Base-by-base conservation (phyloP, 2,113 vertebrate species). In the Chlamydotis undulata region DNA sequence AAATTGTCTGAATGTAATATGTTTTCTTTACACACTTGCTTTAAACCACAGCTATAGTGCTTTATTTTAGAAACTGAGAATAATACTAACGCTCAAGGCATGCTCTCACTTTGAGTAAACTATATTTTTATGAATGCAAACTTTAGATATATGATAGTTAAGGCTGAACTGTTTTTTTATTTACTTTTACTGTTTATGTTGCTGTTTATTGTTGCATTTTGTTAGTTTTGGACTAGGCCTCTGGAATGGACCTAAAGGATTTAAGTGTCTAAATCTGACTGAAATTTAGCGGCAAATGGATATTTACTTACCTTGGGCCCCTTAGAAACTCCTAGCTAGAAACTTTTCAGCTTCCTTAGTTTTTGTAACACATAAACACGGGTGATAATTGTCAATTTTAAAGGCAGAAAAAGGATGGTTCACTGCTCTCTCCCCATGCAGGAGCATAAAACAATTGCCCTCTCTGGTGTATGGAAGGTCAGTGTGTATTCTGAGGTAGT, bases 361-460 rank as follows among this genome's bases (percentile, higher is more conserved):
- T 90, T 94, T 83, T 67, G 9, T 33, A 59, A 24, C 21, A 50
- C 33, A 33, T 39, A 85, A 64, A 65, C 61, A 69, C 24, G 83
- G 45, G 39, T 73, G 19, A 24, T 76, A 65, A 18, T 63, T 85
- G 10, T 24, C 2, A 7, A 12, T 33, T 56, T 83, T 74, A 37
- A 61, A 59, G 55, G 67, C 28, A 77, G 45, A 61, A 80, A 67
- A 41, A 41, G 6, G 19, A 9, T 78, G 33, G 52, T n/a, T 93
- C 17, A 6, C 13, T 75, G 52, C 10, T 5, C 6, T 69, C 5
- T 8, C 9, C 9, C 4, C 22, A 37, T 0, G 0, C 43, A 49
- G 81, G 24, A 87, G 19, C 15, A 29, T n/a, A 25, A 82, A 93
- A 12, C 33, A 76, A 4, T 39, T 49, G 31, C 41, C 19, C 21